Evolutionary conservation across 1,140 invertebrate genomes (phyloP), one percentile per base, ranked within the genome.

Genomic region (Leptinotarsa defecta): DNA sequence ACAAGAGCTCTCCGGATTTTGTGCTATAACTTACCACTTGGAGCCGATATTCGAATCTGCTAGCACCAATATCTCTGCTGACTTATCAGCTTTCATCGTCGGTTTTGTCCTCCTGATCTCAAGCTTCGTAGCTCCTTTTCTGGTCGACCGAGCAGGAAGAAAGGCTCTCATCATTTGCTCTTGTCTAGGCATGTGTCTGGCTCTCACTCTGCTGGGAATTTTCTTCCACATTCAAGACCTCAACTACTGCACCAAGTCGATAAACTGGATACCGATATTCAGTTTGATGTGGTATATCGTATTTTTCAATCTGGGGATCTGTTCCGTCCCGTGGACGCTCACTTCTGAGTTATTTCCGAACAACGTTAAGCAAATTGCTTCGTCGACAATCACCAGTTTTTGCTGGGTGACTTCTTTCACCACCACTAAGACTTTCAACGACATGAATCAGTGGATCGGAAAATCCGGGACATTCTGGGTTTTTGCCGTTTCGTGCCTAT

Each of bases 21-120:
- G 94, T 83, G 92, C 92, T 3, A 91, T 96, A 3, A 88, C 94
- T 20, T 94, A 94, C 84, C 95, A 94, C 84, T 90, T 93, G 77
- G 89, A 92, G 57, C 87, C 86, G 1, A 95, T 94, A 81, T 95
- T 94, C 80, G 79, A 86, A 2, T 87, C 87, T 3, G 88, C 92
- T 13, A 89, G 90, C 0, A 89, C 84, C 88, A 1, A 74, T 83
- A 80, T 13, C 64, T 93, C 1, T 83, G 89, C 64, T 82, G 90
- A 2, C 84, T 87, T 20, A 80, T 91, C 34, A 0, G 91, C 94
- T 1, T 94, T 96, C 68, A 91, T 96, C 48, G 88, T 96, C 73
- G 95, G 94, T 15, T 81, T 87, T 17, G 89, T 90, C 84, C 84
- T 95, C 17, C 65, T 89, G 0, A 15, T 79, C 22, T 79, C 93